A percentile compares a stretch with the other conserved stretches of the same genome.
phyloP scores from a whole-genome alignment of 2,888 invertebrate species.

The Vandiemenella viatica region DNA sequence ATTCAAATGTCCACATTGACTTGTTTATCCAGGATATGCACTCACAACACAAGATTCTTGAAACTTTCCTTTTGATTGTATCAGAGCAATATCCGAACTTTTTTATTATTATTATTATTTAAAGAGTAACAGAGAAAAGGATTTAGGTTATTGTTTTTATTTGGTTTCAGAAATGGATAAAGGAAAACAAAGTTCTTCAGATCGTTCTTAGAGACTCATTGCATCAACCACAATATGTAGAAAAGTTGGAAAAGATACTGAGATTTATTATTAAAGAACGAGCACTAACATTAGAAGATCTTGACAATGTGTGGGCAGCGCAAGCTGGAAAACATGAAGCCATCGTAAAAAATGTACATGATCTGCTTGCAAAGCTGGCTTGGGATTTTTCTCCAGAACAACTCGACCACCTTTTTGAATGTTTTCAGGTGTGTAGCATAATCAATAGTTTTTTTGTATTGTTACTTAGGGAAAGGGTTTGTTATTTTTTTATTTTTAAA shows the following conservation, averaged over 20 bases:
- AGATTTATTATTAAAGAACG: slow-evolving; percentile 92
- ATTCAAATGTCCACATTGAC: too few species aligned
- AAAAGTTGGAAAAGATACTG: slow-evolving; percentile 91
- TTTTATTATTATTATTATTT: neutral
- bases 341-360: slow-evolving; percentile 95
- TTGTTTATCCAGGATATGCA: too few species aligned
- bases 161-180: slow-evolving; percentile 69
- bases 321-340: slow-evolving; percentile 97
- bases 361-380: slow-evolving; percentile 85
- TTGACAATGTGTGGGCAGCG: slow-evolving; percentile 93
- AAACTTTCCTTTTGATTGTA: too few species aligned
- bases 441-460: neutral
- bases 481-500: too few species aligned
- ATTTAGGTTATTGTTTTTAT: neutral
- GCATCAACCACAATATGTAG: slow-evolving; percentile 95
- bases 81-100: neutral
- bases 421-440: slow-evolving; percentile 85
- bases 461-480: too few species aligned
- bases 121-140: neutral
- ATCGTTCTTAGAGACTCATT: slow-evolving; percentile 89
- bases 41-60: too few species aligned
- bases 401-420: slow-evolving; percentile 90
- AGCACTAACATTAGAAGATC: slow-evolving; percentile 73
- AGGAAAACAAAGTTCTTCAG: slow-evolving; percentile 86
- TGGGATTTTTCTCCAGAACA: slow-evolving; percentile 98